These are phyloP conservation scores for Choristoneura fumiferana DNA, from an alignment of 1,140 invertebrate genomes.

Conservation along the genomic window DNA sequence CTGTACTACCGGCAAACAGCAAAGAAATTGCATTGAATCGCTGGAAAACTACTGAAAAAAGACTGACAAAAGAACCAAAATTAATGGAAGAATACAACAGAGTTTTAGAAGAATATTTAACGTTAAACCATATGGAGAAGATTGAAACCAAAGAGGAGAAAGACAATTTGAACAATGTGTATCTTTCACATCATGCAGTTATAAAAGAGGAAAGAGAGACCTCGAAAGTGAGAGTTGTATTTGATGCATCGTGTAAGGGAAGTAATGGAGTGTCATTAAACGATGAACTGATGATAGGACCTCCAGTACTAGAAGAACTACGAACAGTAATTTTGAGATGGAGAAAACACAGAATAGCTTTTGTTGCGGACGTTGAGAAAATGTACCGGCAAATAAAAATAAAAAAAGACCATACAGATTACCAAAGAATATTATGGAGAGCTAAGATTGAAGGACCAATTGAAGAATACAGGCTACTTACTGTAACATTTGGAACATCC, in stretches of 20 bases:
- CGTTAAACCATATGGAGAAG: constrained; percentile 30
- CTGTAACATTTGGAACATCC: constrained; percentile 51
- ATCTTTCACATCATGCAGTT: constrained; percentile 32
- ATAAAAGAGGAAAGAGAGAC: constrained; percentile 28
- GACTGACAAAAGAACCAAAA: neutral
- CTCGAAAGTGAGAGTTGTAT: constrained; percentile 28
- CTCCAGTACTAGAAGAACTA: constrained; percentile 31
- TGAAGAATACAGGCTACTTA: constrained; percentile 39
- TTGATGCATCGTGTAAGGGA: constrained; percentile 29
- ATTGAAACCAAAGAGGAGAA: constrained; percentile 21
- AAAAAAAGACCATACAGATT: constrained; percentile 42
- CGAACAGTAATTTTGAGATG: constrained; percentile 28
- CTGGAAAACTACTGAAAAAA: no score
- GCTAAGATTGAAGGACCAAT: constrained; percentile 26
- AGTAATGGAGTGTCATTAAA: constrained; percentile 36
- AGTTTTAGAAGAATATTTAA: constrained; percentile 34
- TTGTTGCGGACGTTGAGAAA: constrained; percentile 30
- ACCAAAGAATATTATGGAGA: constrained; percentile 57
- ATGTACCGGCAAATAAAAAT: constrained; percentile 34
- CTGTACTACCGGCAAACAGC: no score
- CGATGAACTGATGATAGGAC: constrained; percentile 30
- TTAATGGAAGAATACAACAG: constrained; percentile 29
- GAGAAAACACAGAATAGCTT: constrained; percentile 23
- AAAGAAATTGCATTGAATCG: no score
- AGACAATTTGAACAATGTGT: constrained; percentile 20